Evolutionary conservation across 2,888 invertebrate species (phyloP).

Genomic region (Darwinula stevensoni): DNA sequence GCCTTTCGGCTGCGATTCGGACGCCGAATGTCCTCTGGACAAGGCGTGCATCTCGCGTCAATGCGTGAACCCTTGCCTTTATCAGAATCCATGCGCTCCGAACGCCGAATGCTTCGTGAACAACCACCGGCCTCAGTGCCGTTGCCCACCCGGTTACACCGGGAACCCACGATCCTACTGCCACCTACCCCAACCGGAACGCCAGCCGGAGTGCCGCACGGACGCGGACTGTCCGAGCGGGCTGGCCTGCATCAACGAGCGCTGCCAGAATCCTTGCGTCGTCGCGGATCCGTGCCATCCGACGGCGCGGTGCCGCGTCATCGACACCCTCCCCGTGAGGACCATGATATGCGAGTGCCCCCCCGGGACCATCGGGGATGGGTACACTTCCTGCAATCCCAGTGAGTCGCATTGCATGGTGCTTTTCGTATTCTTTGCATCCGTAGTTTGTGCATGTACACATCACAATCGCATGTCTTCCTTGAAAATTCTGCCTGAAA

Average conservation of each 20-base stretch:
- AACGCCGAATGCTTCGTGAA: constrained; percentile 26
- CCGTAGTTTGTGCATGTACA: no score
- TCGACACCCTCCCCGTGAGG: constrained; percentile 50
- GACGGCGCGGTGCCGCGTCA: constrained; percentile 39
- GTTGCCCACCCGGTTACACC: constrained; percentile 10
- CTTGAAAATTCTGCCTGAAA: no score
- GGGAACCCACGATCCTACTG: constrained; percentile 9
- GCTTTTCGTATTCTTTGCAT: no score
- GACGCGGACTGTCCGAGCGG: constrained; percentile 30
- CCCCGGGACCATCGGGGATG: constrained; percentile 10
- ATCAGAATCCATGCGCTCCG: constrained; percentile 29
- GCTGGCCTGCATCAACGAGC: constrained; percentile 12
- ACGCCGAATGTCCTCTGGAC: constrained; percentile 22
- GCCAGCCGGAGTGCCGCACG: constrained; percentile 23
- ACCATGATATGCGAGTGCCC: constrained; percentile 42
- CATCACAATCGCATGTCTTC: no score
- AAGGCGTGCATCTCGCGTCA: constrained; percentile 44
- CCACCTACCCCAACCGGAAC: background rate
- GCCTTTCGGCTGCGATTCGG: constrained; percentile 3
- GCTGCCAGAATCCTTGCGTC: constrained; percentile 12
- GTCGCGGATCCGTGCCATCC: constrained; percentile 15
- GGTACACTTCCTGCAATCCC: background rate
- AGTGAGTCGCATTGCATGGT: no score
- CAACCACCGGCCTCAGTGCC: constrained; percentile 25
- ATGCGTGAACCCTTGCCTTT: constrained; percentile 44